phyloP scores from a whole-genome alignment of 2,797 vertebrate genomes.

The Melanotaenia trifasciata region DNA sequence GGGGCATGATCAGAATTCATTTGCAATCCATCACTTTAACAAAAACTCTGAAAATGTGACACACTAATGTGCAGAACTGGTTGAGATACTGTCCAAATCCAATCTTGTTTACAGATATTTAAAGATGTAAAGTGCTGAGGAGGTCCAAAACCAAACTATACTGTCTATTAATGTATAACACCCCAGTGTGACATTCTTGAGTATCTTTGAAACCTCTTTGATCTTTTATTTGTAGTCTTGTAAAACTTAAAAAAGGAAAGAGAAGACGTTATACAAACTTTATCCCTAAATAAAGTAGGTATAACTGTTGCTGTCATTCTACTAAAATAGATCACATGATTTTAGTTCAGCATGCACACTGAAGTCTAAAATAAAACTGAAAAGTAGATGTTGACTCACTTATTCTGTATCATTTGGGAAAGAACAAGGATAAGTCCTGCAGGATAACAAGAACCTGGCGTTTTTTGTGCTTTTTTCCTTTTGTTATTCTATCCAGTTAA shows the following conservation, averaged over 20 bases:
- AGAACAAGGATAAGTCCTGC: constrained; percentile 30
- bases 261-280: constrained; percentile 50
- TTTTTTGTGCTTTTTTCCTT: constrained; percentile 25
- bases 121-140: constrained; percentile 65
- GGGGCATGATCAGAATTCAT: constrained; percentile 61
- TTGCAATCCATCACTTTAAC: constrained; percentile 63
- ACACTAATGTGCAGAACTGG: constrained; percentile 28
- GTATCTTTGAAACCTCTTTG: constrained; percentile 79
- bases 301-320: constrained; percentile 38
- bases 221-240: constrained; percentile 82
- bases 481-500: constrained; percentile 38
- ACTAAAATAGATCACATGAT: constrained; percentile 30
- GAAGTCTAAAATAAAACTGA: constrained; percentile 49
- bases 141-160: constrained; percentile 77
- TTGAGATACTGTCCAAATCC: constrained; percentile 51
- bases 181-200: constrained; percentile 80
- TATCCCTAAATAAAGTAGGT: constrained; percentile 62
- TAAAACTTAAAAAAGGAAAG: constrained; percentile 75
- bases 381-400: constrained; percentile 42
- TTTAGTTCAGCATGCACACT: constrained; percentile 44
- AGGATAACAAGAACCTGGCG: constrained; percentile 41
- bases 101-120: constrained; percentile 70
- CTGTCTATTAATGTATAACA: constrained; percentile 77
- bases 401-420: constrained; percentile 28
- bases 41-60: constrained; percentile 34